Percentiles rank a stretch among this genome's conserved stretches.
phyloP scores from a whole-genome alignment of 2,797 vertebrate genomes.

The Paguma larvata region DNA sequence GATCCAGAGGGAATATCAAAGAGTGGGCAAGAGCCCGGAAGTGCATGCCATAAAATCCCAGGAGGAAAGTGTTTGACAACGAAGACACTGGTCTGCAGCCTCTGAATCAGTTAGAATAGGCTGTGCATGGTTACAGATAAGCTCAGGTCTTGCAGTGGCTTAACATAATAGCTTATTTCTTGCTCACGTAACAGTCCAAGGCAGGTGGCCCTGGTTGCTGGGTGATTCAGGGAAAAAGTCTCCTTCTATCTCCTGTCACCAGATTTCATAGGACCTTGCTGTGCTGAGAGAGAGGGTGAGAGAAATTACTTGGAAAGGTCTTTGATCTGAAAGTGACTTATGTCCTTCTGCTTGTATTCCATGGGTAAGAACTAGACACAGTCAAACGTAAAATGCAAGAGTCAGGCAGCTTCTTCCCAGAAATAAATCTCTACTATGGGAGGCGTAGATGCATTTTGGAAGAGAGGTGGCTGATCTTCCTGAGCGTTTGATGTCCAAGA shows the following conservation, averaged over 20 bases:
- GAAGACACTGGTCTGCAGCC: neutral
- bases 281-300: neutral
- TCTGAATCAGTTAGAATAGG: neutral
- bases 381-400: neutral
- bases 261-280: neutral
- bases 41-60: neutral
- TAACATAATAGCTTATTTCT: neutral
- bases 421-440: neutral
- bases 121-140: neutral
- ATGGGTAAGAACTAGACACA: neutral
- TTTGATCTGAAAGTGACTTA: neutral
- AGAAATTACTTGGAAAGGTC: neutral
- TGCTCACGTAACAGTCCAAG: neutral
- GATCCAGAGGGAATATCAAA: neutral
- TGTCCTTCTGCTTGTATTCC: neutral
- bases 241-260: neutral
- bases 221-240: neutral
- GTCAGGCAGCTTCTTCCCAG: neutral
- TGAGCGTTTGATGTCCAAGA: neutral
- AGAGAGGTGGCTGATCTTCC: neutral
- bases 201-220: neutral
- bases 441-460: neutral
- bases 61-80: neutral
- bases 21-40: neutral
- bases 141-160: neutral